Base-by-base conservation (phyloP, 2,888 invertebrate species). In the Temnothorax rugatulus region DNA sequence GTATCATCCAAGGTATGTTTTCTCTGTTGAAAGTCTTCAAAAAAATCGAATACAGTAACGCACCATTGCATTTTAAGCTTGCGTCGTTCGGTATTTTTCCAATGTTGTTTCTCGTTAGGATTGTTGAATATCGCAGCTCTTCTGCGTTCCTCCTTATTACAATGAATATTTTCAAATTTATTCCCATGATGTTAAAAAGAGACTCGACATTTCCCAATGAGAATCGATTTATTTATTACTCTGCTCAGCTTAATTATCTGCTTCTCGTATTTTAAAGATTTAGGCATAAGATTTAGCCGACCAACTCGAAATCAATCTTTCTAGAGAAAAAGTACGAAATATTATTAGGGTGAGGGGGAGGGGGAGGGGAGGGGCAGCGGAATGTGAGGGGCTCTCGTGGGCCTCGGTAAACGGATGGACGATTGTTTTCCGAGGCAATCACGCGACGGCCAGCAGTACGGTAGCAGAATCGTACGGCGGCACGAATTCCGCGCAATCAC, bases 401-500 rank as follows among this genome's bases (percentile, higher is more conserved):
- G 44, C 13, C 34, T 81, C 18, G 44, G 38, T 81, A 81, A 81
- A 47, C 59, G 74, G 18, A 59, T 7, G 74, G 85, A 82, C 84
- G 86, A 89, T 88, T 90, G 87, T 89, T 90, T 88, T 85, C 82
- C 66, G 83, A 84, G 66, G 57, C 74, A 52, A 64, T 84, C 79
- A 73, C 86, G 63, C 83, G 86, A 85, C 85, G 73, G 88, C 69
- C 86, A 79, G 85, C 83, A 82, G 86, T 84, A 93, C 94, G 92
- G 94, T 94, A 94, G 94, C 94, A 90, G 86, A 91, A 90, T 91
- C 92, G 91, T 63, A 69, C 91, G 91, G 91, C 90, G 90, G 90
- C 91, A 90, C 92, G 92, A 93, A 94, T 93, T 93, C 93, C 92
- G 90, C 92, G 94, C 94, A 94, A 94, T 94, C 94, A 94, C 90